phyloP scores from a whole-genome alignment of 2,113 vertebrate species.

The Aspidoscelis tigris region DNA sequence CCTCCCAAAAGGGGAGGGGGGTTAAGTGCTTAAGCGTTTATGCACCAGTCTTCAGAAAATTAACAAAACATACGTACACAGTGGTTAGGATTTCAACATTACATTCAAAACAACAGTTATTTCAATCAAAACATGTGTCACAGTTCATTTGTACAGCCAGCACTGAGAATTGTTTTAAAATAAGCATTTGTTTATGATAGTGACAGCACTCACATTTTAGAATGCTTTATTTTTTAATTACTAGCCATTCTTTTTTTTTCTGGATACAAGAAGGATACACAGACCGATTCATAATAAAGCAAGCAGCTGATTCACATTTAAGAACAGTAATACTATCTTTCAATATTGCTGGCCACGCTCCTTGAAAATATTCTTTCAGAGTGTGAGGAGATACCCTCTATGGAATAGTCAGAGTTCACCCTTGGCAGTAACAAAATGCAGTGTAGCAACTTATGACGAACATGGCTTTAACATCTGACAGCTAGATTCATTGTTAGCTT shows the following conservation, averaged over 20 bases:
- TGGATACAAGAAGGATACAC: conserved; percentile 38
- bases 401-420: conserved; percentile 73
- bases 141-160: neutral
- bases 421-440: conserved; percentile 80
- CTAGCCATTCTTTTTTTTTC: neutral
- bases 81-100: neutral
- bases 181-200: neutral
- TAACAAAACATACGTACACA: neutral
- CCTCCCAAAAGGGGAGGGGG: neutral
- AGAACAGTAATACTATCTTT: conserved; percentile 70
- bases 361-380: conserved; percentile 67
- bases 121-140: neutral
- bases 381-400: conserved; percentile 69
- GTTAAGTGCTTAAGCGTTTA: neutral
- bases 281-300: conserved; percentile 49
- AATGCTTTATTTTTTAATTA: conserved; percentile 15
- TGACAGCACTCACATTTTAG: conserved; percentile 9
- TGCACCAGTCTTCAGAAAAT: neutral
- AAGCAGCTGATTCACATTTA: conserved; percentile 47
- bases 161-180: conserved; percentile 18
- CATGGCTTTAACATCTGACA: conserved; percentile 88
- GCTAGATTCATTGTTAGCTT: conserved; percentile 93
- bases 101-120: neutral
- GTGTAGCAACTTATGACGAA: conserved; percentile 83
- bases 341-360: conserved; percentile 61